Conservation (phyloP, 2,113 vertebrate genomes). For the Cyprinodon variegatus region DNA sequence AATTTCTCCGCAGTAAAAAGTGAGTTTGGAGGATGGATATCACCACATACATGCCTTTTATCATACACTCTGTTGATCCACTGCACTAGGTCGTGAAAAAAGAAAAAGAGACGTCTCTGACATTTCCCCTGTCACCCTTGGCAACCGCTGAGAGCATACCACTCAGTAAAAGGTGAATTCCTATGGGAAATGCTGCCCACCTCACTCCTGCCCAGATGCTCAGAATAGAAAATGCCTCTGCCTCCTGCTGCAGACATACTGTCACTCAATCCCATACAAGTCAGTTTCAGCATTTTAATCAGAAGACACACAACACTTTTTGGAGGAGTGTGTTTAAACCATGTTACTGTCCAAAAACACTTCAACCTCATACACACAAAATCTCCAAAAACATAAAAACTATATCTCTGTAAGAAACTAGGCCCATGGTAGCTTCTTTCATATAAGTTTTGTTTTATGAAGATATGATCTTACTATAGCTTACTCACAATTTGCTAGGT, state of each 20-base stretch:
- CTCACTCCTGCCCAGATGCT: conserved; percentile 58
- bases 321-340: not conserved
- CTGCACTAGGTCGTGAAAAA: conserved; percentile 38
- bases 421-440: not conserved
- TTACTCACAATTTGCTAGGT: not conserved
- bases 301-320: not conserved
- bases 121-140: conserved; percentile 73
- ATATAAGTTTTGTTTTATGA: not conserved
- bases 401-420: not conserved
- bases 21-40: conserved; percentile 3
- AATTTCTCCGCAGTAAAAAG: conserved; percentile 12
- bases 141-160: conserved; percentile 67
- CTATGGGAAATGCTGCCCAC: conserved; percentile 56
- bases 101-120: conserved; percentile 54
- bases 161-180: conserved; percentile 76
- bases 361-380: not conserved
- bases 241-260: conserved; percentile 52
- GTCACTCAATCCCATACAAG: conserved; percentile 26
- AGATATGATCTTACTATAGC: not conserved
- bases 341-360: not conserved
- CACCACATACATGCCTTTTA: conserved; percentile 2
- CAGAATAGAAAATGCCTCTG: conserved; percentile 62
- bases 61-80: conserved; percentile 27
- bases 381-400: not conserved
- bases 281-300: conserved; percentile 30